A percentile compares a stretch with the other conserved stretches of the same genome.
Conservation (phyloP, 64 coral and sea anemone species). For the Platygyra sinensis region DNA sequence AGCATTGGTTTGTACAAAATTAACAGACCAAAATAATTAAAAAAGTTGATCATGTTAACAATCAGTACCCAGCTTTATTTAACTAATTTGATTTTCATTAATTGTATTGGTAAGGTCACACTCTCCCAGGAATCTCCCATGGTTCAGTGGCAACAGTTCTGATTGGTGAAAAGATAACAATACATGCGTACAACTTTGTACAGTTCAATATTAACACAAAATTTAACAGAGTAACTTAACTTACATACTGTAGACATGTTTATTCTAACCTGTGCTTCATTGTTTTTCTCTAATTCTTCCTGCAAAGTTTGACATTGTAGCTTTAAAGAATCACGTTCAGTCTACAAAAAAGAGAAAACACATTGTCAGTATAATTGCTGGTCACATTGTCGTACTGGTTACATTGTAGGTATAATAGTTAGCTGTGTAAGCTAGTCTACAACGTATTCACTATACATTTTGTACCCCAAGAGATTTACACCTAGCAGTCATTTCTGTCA, state of each 20-base stretch:
- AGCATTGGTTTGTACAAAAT: too few relatives aligned
- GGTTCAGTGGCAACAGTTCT: too few relatives aligned
- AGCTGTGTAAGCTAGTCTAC: background rate
- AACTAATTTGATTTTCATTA: too few relatives aligned
- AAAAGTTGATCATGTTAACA: too few relatives aligned
- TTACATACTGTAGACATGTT: background rate
- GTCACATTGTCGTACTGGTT: background rate
- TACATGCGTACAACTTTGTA: background rate
- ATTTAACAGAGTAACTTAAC: background rate
- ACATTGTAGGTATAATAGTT: background rate
- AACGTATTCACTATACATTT: background rate
- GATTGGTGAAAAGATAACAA: background rate
- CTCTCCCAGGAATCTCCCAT: too few relatives aligned
- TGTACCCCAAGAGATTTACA: constrained; percentile 90
- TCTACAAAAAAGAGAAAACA: constrained; percentile 17
- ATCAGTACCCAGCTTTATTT: too few relatives aligned
- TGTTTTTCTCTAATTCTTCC: constrained; percentile 68
- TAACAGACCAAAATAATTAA: too few relatives aligned
- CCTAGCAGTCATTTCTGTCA: constrained; percentile 84
- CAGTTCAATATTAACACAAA: background rate
- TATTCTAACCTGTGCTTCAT: constrained; percentile 63
- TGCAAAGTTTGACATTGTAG: constrained; percentile 84
- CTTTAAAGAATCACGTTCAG: constrained; percentile 78
- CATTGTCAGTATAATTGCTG: background rate
- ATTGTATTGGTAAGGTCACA: too few relatives aligned